Evolutionary conservation across 2,113 vertebrate genomes (phyloP).

Genomic region (Microcebus murinus): DNA sequence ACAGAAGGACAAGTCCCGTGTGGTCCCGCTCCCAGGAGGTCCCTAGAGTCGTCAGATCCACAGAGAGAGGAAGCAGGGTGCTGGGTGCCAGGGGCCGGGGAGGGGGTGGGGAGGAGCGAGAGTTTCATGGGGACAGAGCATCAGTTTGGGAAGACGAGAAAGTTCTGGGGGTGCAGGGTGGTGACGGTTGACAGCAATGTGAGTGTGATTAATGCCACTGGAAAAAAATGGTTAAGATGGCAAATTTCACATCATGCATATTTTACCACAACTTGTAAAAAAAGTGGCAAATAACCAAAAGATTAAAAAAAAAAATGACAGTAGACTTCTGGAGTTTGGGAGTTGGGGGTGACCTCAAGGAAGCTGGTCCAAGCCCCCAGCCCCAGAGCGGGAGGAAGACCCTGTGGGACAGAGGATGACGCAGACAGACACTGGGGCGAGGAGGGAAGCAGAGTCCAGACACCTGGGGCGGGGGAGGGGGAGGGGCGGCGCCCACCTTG

Average conservation of each 20-base stretch:
- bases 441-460: background rate
- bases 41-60: background rate
- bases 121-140: background rate
- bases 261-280: background rate
- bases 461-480: too few species aligned
- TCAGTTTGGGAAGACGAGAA: background rate
- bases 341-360: background rate
- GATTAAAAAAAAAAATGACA: background rate
- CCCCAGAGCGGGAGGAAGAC: background rate
- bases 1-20: background rate
- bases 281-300: background rate
- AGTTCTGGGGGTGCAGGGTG: background rate
- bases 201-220: background rate
- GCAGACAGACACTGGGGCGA: accelerated
- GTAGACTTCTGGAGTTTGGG: background rate
- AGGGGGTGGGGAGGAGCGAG: background rate
- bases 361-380: background rate
- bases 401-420: background rate
- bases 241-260: background rate
- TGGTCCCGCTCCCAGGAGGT: too few species aligned
- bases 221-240: background rate
- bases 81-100: background rate
- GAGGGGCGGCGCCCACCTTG: slow-evolving; percentile 87
- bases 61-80: background rate
- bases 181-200: background rate